These are phyloP conservation scores for Ivindomyrus marchei DNA, from an alignment of 2,113 vertebrate genomes.

Conservation along the genomic window DNA sequence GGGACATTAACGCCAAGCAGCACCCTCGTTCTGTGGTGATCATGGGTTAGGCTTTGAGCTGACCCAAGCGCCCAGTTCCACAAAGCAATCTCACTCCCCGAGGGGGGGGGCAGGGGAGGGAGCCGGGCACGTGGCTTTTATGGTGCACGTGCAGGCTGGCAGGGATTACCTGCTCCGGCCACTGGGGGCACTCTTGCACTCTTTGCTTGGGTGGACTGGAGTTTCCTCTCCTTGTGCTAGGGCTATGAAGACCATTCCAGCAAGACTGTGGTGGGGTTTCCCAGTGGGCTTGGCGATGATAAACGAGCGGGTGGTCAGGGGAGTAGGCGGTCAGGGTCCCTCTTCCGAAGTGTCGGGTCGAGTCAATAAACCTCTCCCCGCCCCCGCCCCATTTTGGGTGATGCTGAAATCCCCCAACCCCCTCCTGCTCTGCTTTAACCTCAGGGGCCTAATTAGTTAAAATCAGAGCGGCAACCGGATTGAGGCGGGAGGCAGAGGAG, in stretches of 20 bases:
- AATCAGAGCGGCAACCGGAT: conserved; percentile 53
- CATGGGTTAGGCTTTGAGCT: neutral
- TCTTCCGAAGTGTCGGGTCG: conserved; percentile 37
- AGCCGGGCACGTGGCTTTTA: neutral
- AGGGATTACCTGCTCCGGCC: neutral
- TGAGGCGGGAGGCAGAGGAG: conserved; percentile 22
- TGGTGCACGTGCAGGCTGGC: neutral
- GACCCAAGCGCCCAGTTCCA: neutral
- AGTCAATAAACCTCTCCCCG: conserved; percentile 46
- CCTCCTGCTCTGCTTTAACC: conserved; percentile 49
- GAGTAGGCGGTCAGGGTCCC: conserved; percentile 43
- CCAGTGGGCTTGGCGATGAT: neutral
- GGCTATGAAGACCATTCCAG: neutral
- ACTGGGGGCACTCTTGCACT: neutral
- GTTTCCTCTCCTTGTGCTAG: neutral
- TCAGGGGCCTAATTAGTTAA: conserved; percentile 42
- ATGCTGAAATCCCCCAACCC: conserved; percentile 37
- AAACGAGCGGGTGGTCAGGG: conserved; percentile 34
- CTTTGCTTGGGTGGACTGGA: neutral
- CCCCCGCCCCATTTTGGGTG: conserved; percentile 41
- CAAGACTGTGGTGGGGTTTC: neutral
- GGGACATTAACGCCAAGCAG: neutral
- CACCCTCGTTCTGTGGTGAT: neutral
- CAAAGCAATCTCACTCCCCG: neutral
- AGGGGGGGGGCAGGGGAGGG: neutral